Percentiles rank a stretch among this genome's conserved stretches.
phyloP scores from a whole-genome alignment of 2,888 invertebrate genomes.

The Anthoptus insignis region DNA sequence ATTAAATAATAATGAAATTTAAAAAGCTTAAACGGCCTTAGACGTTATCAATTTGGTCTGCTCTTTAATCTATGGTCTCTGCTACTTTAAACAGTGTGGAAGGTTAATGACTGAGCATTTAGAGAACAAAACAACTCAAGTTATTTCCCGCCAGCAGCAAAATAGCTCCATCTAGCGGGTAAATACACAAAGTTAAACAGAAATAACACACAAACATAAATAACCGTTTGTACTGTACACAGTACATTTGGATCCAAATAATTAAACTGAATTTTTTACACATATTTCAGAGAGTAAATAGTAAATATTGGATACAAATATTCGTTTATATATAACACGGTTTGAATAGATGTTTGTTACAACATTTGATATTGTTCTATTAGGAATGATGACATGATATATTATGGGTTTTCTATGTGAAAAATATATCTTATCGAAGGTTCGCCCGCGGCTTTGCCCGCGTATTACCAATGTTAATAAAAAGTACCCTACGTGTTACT shows the following conservation, averaged over 20 bases:
- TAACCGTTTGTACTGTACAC: no score
- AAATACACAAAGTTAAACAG: conserved; percentile 3
- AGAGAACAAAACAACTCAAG: conserved; percentile 2
- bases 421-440: no score
- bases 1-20: no score
- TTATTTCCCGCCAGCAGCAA: conserved; percentile 2
- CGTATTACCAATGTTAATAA: no score
- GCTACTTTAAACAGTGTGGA: background rate
- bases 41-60: no score
- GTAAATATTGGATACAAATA: conserved; percentile 15
- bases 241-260: background rate
- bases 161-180: background rate
- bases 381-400: no score
- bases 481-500: no score
- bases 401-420: no score
- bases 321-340: background rate
- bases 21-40: no score
- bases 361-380: no score
- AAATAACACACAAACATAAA: conserved; percentile 6
- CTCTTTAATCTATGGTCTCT: background rate
- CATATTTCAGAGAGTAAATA: conserved; percentile 4
- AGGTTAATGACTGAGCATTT: background rate
- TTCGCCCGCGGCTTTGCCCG: no score
- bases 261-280: conserved; percentile 10
- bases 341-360: conserved; percentile 3